These are phyloP conservation scores for Illadopsis cleaveri DNA, from an alignment of 2,113 vertebrate genomes.

Conservation along the genomic window DNA sequence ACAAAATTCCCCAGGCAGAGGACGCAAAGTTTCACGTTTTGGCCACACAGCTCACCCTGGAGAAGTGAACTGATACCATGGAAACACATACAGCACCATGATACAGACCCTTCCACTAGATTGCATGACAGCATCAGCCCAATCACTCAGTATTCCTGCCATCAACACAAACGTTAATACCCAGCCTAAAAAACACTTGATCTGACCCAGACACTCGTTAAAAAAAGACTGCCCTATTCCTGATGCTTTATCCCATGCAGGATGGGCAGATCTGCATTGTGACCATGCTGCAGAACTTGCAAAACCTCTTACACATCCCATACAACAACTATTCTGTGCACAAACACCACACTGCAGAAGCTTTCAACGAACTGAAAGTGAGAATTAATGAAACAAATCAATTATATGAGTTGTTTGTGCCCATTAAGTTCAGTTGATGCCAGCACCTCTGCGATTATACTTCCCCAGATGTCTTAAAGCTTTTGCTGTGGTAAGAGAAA, in stretches of 20 bases:
- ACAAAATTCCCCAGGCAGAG: accelerated
- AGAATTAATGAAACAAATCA: neutral
- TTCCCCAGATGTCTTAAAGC: neutral
- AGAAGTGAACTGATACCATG: neutral
- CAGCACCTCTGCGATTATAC: neutral
- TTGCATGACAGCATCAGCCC: accelerated
- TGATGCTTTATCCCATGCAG: neutral
- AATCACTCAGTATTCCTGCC: neutral
- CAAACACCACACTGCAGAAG: neutral
- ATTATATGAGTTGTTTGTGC: neutral
- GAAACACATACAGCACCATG: accelerated
- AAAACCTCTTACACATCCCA: neutral
- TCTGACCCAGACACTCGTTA: neutral
- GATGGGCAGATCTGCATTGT: neutral
- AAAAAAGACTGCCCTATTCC: neutral
- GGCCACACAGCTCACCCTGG: neutral
- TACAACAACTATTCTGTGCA: neutral
- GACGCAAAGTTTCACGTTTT: neutral
- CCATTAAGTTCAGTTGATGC: neutral
- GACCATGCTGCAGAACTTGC: neutral
- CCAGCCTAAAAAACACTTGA: neutral
- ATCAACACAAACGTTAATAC: neutral
- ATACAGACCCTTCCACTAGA: neutral
- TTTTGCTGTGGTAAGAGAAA: neutral
- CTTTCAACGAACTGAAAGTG: neutral